phyloP scores from a whole-genome alignment of 2,113 vertebrate species.

The Daboia siamensis region DNA sequence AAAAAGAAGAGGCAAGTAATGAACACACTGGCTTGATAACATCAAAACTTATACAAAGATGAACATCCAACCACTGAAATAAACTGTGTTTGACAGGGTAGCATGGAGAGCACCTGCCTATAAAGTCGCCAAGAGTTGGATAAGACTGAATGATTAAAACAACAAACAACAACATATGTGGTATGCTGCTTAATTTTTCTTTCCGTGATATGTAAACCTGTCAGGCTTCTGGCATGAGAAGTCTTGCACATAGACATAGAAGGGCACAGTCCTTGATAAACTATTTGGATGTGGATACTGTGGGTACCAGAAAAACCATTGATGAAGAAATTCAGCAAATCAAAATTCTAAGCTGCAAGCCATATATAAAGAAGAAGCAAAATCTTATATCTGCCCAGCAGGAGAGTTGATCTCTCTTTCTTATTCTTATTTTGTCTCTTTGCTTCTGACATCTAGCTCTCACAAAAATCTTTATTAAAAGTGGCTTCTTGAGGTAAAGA shows the following conservation, averaged over 20 bases:
- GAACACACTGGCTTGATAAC: neutral
- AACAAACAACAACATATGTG: neutral
- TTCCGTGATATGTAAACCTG: neutral
- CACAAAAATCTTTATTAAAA: neutral
- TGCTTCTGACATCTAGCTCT: neutral
- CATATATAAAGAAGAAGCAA: neutral
- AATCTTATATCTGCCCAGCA: neutral
- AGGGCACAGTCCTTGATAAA: neutral
- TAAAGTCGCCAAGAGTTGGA: too few species aligned
- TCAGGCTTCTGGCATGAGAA: neutral
- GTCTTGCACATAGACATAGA: neutral
- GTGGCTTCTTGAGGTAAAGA: neutral
- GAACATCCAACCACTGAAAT: neutral
- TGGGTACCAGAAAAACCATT: neutral
- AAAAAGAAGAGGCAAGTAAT: neutral
- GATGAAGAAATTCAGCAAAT: neutral
- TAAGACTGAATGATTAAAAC: neutral
- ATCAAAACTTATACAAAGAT: neutral
- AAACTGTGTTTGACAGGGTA: neutral
- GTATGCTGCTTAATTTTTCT: neutral
- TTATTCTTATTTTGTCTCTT: neutral
- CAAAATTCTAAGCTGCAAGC: neutral
- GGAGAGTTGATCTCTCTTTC: neutral
- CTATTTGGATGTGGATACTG: neutral
- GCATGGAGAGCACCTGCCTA: too few species aligned